These are phyloP conservation scores for Idaea straminata DNA, from an alignment of 2,888 invertebrate species.

Conservation along the genomic window DNA sequence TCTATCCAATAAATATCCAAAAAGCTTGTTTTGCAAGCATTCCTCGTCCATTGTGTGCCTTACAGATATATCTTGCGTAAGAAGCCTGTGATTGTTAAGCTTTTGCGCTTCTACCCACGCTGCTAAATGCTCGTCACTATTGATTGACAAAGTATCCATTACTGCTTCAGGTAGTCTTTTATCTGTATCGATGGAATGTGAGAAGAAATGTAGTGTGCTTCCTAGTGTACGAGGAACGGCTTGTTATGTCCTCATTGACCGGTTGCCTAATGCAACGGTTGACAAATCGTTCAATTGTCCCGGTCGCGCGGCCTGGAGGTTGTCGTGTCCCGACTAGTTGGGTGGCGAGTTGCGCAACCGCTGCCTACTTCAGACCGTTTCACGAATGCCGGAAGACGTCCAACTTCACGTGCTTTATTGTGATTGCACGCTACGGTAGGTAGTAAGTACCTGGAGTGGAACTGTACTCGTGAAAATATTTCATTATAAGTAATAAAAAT, in stretches of 20 bases:
- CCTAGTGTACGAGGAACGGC: slow-evolving; percentile 44
- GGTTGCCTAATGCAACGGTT: slow-evolving; percentile 68
- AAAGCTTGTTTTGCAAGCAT: slow-evolving; percentile 75
- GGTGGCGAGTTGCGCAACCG: slow-evolving; percentile 65
- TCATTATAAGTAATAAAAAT: slow-evolving; percentile 35
- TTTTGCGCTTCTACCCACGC: slow-evolving; percentile 65
- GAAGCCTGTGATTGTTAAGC: slow-evolving; percentile 62
- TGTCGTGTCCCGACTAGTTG: slow-evolving; percentile 57
- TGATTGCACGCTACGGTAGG: slow-evolving; percentile 46
- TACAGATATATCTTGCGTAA: slow-evolving; percentile 77
- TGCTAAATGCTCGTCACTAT: slow-evolving; percentile 54
- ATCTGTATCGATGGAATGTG: slow-evolving; percentile 50
- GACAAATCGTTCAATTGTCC: slow-evolving; percentile 79
- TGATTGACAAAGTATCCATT: slow-evolving; percentile 67
- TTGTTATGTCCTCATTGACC: slow-evolving; percentile 55
- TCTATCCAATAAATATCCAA: slow-evolving; percentile 79
- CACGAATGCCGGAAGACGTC: slow-evolving; percentile 72
- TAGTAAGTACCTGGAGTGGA: slow-evolving; percentile 46
- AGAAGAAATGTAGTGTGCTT: slow-evolving; percentile 50
- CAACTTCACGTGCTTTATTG: slow-evolving; percentile 69
- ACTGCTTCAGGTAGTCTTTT: slow-evolving; percentile 52
- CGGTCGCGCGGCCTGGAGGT: slow-evolving; percentile 55
- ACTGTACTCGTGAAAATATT: slow-evolving; percentile 47
- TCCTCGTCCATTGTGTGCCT: slow-evolving; percentile 73
- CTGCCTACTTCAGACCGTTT: slow-evolving; percentile 53